These are phyloP conservation scores for Sipha maydis DNA, from an alignment of 2,888 invertebrate genomes.

Conservation along the genomic window DNA sequence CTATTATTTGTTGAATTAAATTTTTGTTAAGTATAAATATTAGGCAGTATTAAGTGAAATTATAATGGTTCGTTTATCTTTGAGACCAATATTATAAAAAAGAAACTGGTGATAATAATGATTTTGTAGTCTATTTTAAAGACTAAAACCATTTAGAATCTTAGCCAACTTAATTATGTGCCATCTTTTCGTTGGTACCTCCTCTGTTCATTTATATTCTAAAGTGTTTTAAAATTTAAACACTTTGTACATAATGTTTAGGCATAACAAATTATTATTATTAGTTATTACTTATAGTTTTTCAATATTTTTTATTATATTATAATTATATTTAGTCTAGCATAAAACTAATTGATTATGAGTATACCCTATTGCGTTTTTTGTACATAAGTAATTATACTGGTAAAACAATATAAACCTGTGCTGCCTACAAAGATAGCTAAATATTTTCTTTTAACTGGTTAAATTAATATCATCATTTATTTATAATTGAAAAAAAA, in stretches of 20 bases:
- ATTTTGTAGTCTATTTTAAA: conserved; percentile 34
- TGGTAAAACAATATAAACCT: not conserved
- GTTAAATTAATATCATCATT: conserved; percentile 34
- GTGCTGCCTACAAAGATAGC: conserved; percentile 20
- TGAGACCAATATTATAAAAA: conserved; percentile 27
- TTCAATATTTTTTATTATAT: conserved; percentile 56
- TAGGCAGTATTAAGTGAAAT: conserved; percentile 51
- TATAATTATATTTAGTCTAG: conserved; percentile 57
- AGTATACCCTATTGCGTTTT: conserved; percentile 36
- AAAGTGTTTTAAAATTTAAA: conserved; percentile 48
- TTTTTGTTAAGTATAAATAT: conserved; percentile 54
- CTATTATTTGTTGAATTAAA: conserved; percentile 56
- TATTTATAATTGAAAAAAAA: conserved; percentile 21
- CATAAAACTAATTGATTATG: conserved; percentile 39
- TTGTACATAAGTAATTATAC: conserved; percentile 46
- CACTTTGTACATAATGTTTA: conserved; percentile 59
- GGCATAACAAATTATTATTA: conserved; percentile 59
- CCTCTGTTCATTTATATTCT: conserved; percentile 46
- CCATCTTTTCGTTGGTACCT: conserved; percentile 42
- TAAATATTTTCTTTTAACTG: conserved; percentile 25
- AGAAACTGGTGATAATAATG: conserved; percentile 21
- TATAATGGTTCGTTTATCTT: conserved; percentile 23
- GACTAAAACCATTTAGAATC: conserved; percentile 32
- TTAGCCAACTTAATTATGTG: conserved; percentile 46
- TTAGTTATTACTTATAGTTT: conserved; percentile 52